Base-by-base conservation (phyloP, 2,113 vertebrate genomes). In the Nansenia antarctica region DNA sequence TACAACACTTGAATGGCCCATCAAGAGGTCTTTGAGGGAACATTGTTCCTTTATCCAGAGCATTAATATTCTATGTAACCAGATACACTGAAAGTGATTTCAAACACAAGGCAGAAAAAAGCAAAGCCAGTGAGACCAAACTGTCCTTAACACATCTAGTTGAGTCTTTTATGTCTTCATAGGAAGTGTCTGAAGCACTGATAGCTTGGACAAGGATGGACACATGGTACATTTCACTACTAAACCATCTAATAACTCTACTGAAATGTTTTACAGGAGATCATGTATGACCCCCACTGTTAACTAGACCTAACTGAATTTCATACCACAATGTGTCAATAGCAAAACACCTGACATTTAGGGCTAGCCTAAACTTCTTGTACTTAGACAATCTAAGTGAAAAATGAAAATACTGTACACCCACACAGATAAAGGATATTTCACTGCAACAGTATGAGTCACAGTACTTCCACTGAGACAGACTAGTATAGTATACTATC, bases 21-120 rank as follows among this genome's bases (percentile, higher is more conserved):
- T 91, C 90, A 92, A 90, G 90, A 88, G 86, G 82, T 89, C 83
- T 91, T 91, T 85, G 83, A 89, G 86, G 22, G 71, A 89, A 85
- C 83, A 87, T 81, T 78, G 85, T 81, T 77, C 78, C 88, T 86
- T 90, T 89, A 88, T 88, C 88, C 84, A 72, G 76, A 82, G 82
- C 76, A 88, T 89, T 88, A 86, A 84, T 86, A 87, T 85, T 83
- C 84, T 76, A 78, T 87, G 84, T 81, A 81, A 85, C 81, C 81
- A 78, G 81, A 84, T 74, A 82, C 71, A 81, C 75, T 69, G 69
- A 77, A 86, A 72, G 55, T 35, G 67, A 74, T 85, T 89, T 84
- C 74, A 66, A 79, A 76, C 65, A 69, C 24, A 57, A 72, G 32
- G 7, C 62, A 62, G 9, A 49, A 67, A 80, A 78, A 78, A 62